Base-by-base conservation (phyloP, 2,797 vertebrate genomes). In the Coranthus polyacanthus region DNA sequence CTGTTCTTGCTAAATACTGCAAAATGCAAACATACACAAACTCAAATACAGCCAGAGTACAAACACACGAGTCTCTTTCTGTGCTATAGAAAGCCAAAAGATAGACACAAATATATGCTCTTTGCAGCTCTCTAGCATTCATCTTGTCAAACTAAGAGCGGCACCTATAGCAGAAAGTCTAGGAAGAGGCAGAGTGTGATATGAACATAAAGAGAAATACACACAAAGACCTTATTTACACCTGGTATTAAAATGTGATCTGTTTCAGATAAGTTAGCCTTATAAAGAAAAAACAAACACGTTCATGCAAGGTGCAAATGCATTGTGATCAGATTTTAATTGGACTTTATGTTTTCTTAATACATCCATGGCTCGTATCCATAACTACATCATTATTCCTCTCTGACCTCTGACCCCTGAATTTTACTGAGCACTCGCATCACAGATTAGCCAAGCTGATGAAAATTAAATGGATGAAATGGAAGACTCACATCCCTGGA, bases 1-100 rank as follows among this genome's bases (percentile, higher is more conserved):
- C 69, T 58, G 6, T 36, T 83, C 44, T 29, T 44, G 51, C 66
- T 59, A 80, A 75, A 79, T 42, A 43, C 72, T 54, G 56, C 59
- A 67, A 68, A 77, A 56, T 50, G 42, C 64, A 70, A 71, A 79
- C 52, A 70, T 22, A 58, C 45, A 70, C 47, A 70, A 38, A 65
- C 60, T 66, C 50, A 72, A 75, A 71, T 41, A 44, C 49, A 66
- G 57, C 7, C 3, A 12, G 21, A 38, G 24, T 37, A 56, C 47
- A 71, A 66, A 62, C 50, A 61, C 38, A 58, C 12, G 38, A 20
- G 32, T 53, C 37, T 43, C 2, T 3, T 32, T 32, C 39, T 21
- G 17, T 53, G n/a, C 11, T 63, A 38, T 32, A 36, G 54, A 45
- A 50, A 60, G 56, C 22, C 2, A n/a, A 34, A 26, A 57, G 42